Evolutionary conservation across 2,797 vertebrate species (phyloP), one percentile per base, ranked within the genome.

Genomic region (Leuciscus waleckii): DNA sequence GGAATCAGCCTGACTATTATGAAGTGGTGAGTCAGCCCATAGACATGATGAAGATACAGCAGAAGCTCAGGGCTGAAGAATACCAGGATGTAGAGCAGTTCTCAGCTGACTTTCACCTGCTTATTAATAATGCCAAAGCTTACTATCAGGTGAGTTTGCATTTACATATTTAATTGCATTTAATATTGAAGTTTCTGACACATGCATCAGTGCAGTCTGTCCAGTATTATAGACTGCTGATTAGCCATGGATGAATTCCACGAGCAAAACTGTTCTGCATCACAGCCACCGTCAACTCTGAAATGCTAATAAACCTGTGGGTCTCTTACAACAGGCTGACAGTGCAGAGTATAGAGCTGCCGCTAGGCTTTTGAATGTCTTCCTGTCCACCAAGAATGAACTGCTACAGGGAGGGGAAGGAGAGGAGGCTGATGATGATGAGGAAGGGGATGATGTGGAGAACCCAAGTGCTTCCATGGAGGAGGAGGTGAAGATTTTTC

Each of bases 1-100:
- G 98, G 93, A 99, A 99, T 93, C 97, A 97, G 83, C 98, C 98
- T 86, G 98, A 99, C 93, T 99, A 99, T 92, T 99, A 99, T 88
- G 98, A 99, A 91, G 95, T 97, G 84, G 96, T 99, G 89, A 96
- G 97, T 89, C 98, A 99, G 91, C 98, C 98, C 54, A 99, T 99
- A 82, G 98, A 99, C 91, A 96, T 99, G 95, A 97, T 98, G 93
- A 99, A 99, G 92, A 99, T 99, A 89, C 98, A 99, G 79, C 97
- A 98, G 89, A 99, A 99, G 92, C 93, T 99, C 78, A 99, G 98
- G 94, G 97, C 98, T 91, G 98, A 99, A 84, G 98, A 99, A 83
- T 99, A 99, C 87, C 97, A 96, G 89, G 97, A 99, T 65, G 96
- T 98, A 87, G 97, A 97, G 81, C 93, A 98, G 85, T 94, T 99